Percentiles rank a stretch among this genome's conserved stretches.
phyloP scores from a whole-genome alignment of 2,797 vertebrate genomes.

The Peromyscus melanophrys region DNA sequence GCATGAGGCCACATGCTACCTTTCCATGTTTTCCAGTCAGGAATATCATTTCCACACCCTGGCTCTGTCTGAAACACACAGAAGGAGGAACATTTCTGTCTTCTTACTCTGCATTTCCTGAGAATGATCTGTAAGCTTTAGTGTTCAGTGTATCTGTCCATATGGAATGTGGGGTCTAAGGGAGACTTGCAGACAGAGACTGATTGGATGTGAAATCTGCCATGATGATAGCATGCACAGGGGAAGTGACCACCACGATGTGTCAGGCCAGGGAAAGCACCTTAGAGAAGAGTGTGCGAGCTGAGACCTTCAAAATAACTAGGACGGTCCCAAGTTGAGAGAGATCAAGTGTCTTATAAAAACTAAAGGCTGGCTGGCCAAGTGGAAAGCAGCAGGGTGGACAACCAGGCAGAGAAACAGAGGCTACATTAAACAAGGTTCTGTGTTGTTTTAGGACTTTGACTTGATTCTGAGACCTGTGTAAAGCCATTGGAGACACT shows the following conservation, averaged over 20 bases:
- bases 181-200: not conserved
- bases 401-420: constrained; percentile 24
- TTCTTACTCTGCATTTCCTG: constrained; percentile 27
- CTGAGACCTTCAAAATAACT: not conserved
- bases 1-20: not conserved
- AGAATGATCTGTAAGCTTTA: constrained; percentile 12
- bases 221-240: not conserved
- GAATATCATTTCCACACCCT: not conserved
- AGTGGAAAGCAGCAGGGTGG: not conserved
- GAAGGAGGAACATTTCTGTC: not conserved
- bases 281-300: not conserved
- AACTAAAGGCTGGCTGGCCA: not conserved
- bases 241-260: not conserved
- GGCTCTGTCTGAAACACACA: not conserved
- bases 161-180: constrained; percentile 11
- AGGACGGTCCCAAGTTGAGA: not conserved
- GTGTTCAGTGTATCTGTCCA: constrained; percentile 18
- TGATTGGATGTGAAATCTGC: not conserved
- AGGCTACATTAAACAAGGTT: not conserved
- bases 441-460: not conserved
- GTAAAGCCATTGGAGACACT: not conserved
- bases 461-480: constrained; percentile 19
- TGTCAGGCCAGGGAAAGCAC: not conserved
- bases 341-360: not conserved
- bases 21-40: not conserved